Evolutionary conservation across 2,797 vertebrate genomes (phyloP), one percentile per base, ranked within the genome.

Genomic region (Pangasius larnaudii): DNA sequence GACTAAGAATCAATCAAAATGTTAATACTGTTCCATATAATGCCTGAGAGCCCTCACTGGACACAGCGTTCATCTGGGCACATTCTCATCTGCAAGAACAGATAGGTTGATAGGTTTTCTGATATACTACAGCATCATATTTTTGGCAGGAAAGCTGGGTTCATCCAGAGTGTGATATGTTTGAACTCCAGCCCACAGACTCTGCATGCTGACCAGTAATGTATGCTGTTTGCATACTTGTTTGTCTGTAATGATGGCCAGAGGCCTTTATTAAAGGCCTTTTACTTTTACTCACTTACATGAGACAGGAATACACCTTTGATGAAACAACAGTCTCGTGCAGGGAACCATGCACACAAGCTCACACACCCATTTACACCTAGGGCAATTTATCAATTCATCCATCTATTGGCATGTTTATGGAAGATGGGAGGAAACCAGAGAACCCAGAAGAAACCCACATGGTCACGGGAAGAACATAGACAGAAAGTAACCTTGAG

Each of bases 11-110:
- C 49, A 56, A 78, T 56, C 75, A 78, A 78, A 78, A 78, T 78
- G 75, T 78, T 78, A 53, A 78, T 78, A 30, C 49, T 78, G 49
- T 78, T 78, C 27, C n/a, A 56, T 49, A 78, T 78, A 30, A 77
- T 16, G 27, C 16, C 2, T 56, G 27, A 30, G 75, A 19, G 49
- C n/a, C n/a, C 75, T 53, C 49, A 53, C 14, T 78, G 75, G n/a
- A 53, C 27, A 53, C n/a, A 78, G 7, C 0, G 2, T 78, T 53
- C 14, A 78, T 53, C 14, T 53, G 27, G 46, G 5, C 49, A 51
- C 46, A 51, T n/a, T 77, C 46, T 51, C 27, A 77, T 77, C 27
- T 77, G 74, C 14, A 18, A 16, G 74, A 49, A 49, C 13, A 74
- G 72, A 27, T 46, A 51, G 74, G 27, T n/a, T 77, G 46, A 77